Base-by-base conservation (phyloP, 2,797 vertebrate genomes). In the Smutsia temminckii region DNA sequence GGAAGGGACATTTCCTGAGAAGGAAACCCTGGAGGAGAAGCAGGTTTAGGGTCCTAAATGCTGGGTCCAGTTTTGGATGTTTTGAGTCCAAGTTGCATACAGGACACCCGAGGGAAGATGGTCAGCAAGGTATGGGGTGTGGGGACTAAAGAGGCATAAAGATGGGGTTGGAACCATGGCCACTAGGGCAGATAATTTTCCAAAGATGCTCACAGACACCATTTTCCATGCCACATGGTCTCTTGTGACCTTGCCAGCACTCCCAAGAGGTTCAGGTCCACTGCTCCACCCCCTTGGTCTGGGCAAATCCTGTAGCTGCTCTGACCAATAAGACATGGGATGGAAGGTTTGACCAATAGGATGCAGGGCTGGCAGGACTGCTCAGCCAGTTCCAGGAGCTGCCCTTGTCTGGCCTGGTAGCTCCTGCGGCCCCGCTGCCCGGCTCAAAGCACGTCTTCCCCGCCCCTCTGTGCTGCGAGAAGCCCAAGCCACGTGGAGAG, bases 151-250 rank as follows among this genome's bases (percentile, higher is more conserved):
- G 53, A 51, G 51, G 61, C 23, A 5, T 23, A 4, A 34, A 12
- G 29, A 20, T 2, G 32, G 37, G 10, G 12, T 0, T 49, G n/a
- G 53, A 49, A 61, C 51, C 51, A 18, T 1, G 10, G 18, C 0
- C 8, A 18, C 53, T 18, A 25, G 16, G 71, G 51, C 40, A 40
- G 53, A 5, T 51, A 10, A 8, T 18, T 10, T 71, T 32, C 53
- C n/a, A 32, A 51, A n/a, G 27, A 42, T 4, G 32, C 66, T 42
- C 72, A 23, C 10, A 3, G 46, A 11, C 42, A 20, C 29, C 29
- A 5, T 23, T 25, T 18, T 14, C 53, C 55, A 21, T 53, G 40
- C 74, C n/a, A 32, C 6, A 0, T 1, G 37, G n/a, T 34, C 37
- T 8, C 53, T 14, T 57, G 46, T 1, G 59, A 57, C 16, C 23